Base-by-base conservation (phyloP, 2,113 vertebrate species). In the Pygoscelis antarcticus region DNA sequence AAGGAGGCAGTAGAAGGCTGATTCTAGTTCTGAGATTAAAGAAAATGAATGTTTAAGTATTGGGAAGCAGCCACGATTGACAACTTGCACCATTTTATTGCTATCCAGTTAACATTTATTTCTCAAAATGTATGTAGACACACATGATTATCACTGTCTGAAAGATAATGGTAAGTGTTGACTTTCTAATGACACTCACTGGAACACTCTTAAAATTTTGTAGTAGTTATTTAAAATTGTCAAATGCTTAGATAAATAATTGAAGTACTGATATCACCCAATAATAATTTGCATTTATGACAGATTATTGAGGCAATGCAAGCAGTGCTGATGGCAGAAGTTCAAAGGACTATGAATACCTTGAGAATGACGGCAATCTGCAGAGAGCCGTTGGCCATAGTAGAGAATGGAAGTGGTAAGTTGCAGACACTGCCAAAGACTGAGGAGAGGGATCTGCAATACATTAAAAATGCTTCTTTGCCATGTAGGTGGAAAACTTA, bases 311-410 rank as follows among this genome's bases (percentile, higher is more conserved):
- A 98, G 86, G 98, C 97, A 55, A 97, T 98, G 76, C 98, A 98
- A 94, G 98, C 98, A 4, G 96, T 97, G 82, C 96, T 99, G n/a
- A 85, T 98, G 96, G 98, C 98, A 6, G 98, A 99, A 97, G 95
- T 98, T 86, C 97, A 97, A 23, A 97, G 96, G 77, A 93, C 95
- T 76, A 3, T 97, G 94, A 96, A 90, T 62, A 85, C 75, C 60
- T 84, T 93, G 86, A 96, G 83, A 82, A 95, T 76, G 51, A 89
- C 1, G 0, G 21, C 87, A 30, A 40, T 91, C 42, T 90, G 51
- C 49, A 68, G 81, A 44, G 95, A 97, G 40, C 86, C 75, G 4
- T 13, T 70, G 47, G 57, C 87, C 22, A 1, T 12, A 21, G 61
- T n/a, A 32, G 84, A 97, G 57, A 96, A 85, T 54, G 83, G 78